Base-by-base conservation (phyloP, 2,888 invertebrate species). In the Eumacrocentrus americanus region DNA sequence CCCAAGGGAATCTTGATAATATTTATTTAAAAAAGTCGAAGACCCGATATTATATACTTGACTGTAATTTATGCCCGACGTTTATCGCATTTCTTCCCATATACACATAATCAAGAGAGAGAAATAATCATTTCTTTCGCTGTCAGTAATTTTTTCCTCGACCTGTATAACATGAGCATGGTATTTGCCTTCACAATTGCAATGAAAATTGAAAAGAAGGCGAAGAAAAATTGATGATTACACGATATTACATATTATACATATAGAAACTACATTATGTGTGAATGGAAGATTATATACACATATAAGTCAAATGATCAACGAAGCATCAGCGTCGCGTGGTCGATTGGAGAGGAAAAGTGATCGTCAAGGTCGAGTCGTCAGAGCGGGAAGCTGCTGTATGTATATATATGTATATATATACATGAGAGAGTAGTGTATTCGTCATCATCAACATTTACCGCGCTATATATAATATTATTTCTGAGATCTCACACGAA, bases 311-410 rank as follows among this genome's bases (percentile, higher is more conserved):
- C n/a, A 34, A 54, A 44, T n/a, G n/a, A n/a, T n/a, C n/a, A n/a
- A 29, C 22, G 12, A 50, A 37, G 60, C 52, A 44, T 42, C 44
- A 51, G 57, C 20, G 56, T 55, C 61, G 58, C 65, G 65, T 61
- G 61, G 61, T 58, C 61, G 62, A 64, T 65, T 64, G 64, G 63
- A 60, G 63, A 71, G 73, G 74, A 76, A 76, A 76, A 76, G 73
- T 73, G 73, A 76, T 74, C 72, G 71, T 71, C 75, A 76, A 76
- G 76, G 76, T 74, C 72, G 69, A n/a, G 25, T 14, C 25, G 54
- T 38, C 34, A 51, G 52, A 59, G 46, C 59, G 53, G 47, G 40
- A 59, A 48, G 53, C 25, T 63, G 46, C 16, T 29, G 5, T 29
- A 29, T 29, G 29, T 29, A 29, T 29, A 29, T 9, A 9, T 6